Evolutionary conservation across 2,888 invertebrate genomes (phyloP).

Genomic region (Dasypogon diadema): DNA sequence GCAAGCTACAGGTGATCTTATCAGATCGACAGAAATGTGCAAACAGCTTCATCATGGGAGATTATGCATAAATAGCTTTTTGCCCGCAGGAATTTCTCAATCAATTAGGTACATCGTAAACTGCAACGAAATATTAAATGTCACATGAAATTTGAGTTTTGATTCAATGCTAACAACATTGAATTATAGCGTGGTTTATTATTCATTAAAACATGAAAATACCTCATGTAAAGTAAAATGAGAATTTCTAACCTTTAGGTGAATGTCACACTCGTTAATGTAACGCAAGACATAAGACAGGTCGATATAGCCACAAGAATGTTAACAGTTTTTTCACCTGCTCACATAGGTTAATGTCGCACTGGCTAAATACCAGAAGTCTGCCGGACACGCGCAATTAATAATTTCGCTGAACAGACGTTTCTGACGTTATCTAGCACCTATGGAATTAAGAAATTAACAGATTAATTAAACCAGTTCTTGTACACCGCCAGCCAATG

Average conservation of each 20-base stretch:
- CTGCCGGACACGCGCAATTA: background rate
- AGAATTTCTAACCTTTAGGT: conserved; percentile 10
- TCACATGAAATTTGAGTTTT: conserved; percentile 33
- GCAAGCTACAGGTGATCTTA: conserved; percentile 22
- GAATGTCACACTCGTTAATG: conserved; percentile 20
- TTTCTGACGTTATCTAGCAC: conserved; percentile 2
- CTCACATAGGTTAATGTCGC: background rate
- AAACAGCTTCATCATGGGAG: conserved; percentile 25
- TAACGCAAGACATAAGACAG: background rate
- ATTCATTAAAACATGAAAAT: background rate
- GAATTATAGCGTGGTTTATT: background rate
- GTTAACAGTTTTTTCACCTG: background rate
- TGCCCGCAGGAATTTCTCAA: conserved; percentile 23
- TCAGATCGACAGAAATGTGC: conserved; percentile 10
- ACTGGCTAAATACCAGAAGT: conserved; percentile 8
- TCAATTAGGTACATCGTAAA: conserved; percentile 12
- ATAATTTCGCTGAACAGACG: background rate
- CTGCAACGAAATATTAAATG: conserved; percentile 26
- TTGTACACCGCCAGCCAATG: conserved; percentile 27
- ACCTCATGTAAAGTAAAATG: background rate
- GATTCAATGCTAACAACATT: conserved; percentile 24
- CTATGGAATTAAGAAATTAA: conserved; percentile 34
- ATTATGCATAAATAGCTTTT: conserved; percentile 8
- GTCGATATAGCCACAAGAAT: conserved; percentile 3
- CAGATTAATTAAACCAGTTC: conserved; percentile 40